Evolutionary conservation across 2,888 invertebrate genomes (phyloP).

Genomic region (Parapristionchus giblindavisi): DNA sequence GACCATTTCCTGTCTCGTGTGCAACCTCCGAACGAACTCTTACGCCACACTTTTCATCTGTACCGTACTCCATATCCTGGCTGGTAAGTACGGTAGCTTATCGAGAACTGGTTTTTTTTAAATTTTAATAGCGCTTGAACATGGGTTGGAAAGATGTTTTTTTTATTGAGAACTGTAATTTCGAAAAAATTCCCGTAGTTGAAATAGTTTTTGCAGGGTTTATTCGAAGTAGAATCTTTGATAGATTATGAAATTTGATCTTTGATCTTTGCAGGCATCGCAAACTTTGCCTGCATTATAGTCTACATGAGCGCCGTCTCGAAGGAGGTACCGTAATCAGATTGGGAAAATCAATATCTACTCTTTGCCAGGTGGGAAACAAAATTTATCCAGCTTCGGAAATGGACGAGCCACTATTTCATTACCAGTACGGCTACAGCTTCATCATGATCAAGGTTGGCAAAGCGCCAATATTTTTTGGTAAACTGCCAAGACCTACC

Average conservation of each 20-base stretch:
- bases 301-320: conserved; percentile 68
- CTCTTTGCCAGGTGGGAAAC: conserved; percentile 57
- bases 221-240: not conserved
- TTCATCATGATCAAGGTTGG: conserved; percentile 65
- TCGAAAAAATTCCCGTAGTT: too few relatives aligned
- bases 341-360: not conserved
- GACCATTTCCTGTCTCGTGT: conserved; percentile 52
- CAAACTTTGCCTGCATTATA: conserved; percentile 66
- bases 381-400: conserved; percentile 66
- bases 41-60: conserved; percentile 61
- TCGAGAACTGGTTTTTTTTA: not conserved
- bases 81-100: conserved; percentile 54
- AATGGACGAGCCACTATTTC: conserved; percentile 69
- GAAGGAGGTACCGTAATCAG: conserved; percentile 54
- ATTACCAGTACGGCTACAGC: conserved; percentile 67
- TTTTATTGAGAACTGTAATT: too few relatives aligned
- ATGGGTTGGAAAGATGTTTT: not conserved
- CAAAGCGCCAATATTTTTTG: not conserved
- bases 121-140: not conserved
- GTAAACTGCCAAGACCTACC: not conserved
- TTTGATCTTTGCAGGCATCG: conserved; percentile 55
- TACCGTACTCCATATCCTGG: conserved; percentile 64
- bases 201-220: too few relatives aligned
- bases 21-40: conserved; percentile 56
- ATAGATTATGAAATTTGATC: too few relatives aligned